phyloP scores from a whole-genome alignment of 1,140 invertebrate genomes.

The Zophobas morio region DNA sequence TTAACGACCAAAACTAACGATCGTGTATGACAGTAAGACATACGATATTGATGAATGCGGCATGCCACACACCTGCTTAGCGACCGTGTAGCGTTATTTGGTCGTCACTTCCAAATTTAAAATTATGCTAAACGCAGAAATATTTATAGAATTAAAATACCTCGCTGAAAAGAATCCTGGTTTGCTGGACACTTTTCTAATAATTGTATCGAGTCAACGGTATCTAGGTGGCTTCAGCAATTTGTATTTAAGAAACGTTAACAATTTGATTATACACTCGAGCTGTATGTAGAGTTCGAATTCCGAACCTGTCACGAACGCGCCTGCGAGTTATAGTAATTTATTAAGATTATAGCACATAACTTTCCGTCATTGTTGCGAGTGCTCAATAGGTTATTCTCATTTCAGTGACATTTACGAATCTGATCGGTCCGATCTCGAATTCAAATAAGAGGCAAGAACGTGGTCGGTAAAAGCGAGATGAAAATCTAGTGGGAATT shows the following conservation, averaged over 20 bases:
- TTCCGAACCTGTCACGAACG: conserved; percentile 39
- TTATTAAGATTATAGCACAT: conserved; percentile 32
- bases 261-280: conserved; percentile 31
- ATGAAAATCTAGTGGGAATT: conserved; percentile 28
- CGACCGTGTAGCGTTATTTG: neutral
- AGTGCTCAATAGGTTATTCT: conserved; percentile 1
- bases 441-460: conserved; percentile 19
- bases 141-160: too few relatives aligned
- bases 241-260: conserved; percentile 25
- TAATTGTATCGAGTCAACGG: conserved; percentile 4
- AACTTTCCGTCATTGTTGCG: conserved; percentile 28
- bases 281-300: conserved; percentile 21
- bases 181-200: neutral
- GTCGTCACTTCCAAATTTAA: neutral
- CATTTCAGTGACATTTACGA: conserved; percentile 23
- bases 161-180: too few relatives aligned
- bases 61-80: conserved; percentile 18
- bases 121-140: too few relatives aligned
- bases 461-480: conserved; percentile 14
- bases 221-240: conserved; percentile 15
- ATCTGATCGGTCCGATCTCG: neutral
- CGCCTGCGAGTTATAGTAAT: conserved; percentile 21
- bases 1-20: conserved; percentile 23
- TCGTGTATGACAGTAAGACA: conserved; percentile 23
- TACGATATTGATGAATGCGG: conserved; percentile 23